Conservation (phyloP, 1,140 invertebrate genomes). For the Diprion similis region DNA sequence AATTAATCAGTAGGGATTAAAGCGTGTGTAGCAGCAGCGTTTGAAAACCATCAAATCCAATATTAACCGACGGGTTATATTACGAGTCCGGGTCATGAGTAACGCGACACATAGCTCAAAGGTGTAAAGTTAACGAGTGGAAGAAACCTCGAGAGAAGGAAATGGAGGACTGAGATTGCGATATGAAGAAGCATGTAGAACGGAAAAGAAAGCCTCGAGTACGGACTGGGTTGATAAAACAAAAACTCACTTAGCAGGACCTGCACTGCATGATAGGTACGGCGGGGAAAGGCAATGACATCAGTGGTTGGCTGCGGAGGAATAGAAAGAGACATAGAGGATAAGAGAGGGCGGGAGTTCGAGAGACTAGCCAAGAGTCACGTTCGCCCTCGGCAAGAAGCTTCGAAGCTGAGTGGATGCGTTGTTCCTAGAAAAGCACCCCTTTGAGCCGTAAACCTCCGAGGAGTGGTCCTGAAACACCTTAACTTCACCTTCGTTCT, state of each 20-base stretch:
- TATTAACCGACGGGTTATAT: too few relatives aligned
- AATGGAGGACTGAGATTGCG: background rate
- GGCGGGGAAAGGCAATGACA: background rate
- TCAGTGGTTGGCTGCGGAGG: background rate
- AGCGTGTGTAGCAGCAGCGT: too few relatives aligned
- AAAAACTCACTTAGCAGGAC: background rate
- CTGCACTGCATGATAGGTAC: background rate
- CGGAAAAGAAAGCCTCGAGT: background rate
- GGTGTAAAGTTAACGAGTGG: too few relatives aligned
- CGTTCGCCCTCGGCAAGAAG: background rate
- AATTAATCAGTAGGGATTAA: too few relatives aligned
- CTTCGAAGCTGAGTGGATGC: constrained; percentile 4
- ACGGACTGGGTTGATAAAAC: background rate
- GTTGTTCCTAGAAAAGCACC: constrained; percentile 7
- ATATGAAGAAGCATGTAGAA: background rate
- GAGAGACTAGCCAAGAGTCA: background rate
- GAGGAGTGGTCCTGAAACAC: constrained; percentile 4
- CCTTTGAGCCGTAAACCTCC: constrained; percentile 6
- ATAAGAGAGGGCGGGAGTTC: background rate
- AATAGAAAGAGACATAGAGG: too few relatives aligned
- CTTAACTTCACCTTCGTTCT: constrained; percentile 5
- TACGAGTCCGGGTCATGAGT: too few relatives aligned
- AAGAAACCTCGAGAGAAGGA: too few relatives aligned
- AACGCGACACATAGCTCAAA: too few relatives aligned
- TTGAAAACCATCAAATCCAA: too few relatives aligned